These are phyloP conservation scores for Phyto melanocephala DNA, from an alignment of 2,888 invertebrate genomes.

Conservation along the genomic window DNA sequence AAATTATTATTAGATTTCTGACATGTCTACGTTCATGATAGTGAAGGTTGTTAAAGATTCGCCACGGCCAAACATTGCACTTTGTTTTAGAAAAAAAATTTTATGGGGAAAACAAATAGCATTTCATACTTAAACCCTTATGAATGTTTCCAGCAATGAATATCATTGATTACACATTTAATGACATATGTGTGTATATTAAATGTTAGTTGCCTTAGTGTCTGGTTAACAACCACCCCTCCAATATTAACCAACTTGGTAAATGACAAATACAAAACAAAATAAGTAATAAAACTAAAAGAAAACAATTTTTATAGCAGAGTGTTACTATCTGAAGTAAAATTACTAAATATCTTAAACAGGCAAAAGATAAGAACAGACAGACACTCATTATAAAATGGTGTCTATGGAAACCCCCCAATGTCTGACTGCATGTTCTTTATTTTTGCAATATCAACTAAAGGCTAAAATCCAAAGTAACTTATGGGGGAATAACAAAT, in stretches of 20 bases:
- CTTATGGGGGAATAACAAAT: slow-evolving; percentile 1
- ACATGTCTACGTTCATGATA: too few species aligned
- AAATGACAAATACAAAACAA: too few species aligned
- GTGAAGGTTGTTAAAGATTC: too few species aligned
- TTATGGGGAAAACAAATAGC: too few species aligned
- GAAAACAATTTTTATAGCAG: neutral
- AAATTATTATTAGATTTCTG: too few species aligned
- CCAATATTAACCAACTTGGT: neutral
- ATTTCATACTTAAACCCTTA: too few species aligned
- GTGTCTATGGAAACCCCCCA: slow-evolving; percentile 30
- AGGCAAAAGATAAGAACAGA: slow-evolving; percentile 14
- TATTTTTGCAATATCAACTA: slow-evolving; percentile 25
- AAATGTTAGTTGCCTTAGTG: slow-evolving; percentile 1
- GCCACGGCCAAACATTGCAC: too few species aligned
- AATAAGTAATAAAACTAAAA: slow-evolving; percentile 1
- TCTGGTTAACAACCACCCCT: neutral
- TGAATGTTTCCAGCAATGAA: neutral
- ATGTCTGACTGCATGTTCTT: neutral
- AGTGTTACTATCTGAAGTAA: neutral
- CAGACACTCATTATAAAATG: neutral
- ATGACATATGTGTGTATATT: neutral
- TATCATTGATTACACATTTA: neutral
- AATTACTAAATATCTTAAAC: slow-evolving; percentile 9
- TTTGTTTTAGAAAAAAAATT: too few species aligned
- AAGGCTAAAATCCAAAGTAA: neutral